These are phyloP conservation scores for Nothoprocta pentlandii DNA, from an alignment of 2,113 vertebrate species.

Conservation along the genomic window DNA sequence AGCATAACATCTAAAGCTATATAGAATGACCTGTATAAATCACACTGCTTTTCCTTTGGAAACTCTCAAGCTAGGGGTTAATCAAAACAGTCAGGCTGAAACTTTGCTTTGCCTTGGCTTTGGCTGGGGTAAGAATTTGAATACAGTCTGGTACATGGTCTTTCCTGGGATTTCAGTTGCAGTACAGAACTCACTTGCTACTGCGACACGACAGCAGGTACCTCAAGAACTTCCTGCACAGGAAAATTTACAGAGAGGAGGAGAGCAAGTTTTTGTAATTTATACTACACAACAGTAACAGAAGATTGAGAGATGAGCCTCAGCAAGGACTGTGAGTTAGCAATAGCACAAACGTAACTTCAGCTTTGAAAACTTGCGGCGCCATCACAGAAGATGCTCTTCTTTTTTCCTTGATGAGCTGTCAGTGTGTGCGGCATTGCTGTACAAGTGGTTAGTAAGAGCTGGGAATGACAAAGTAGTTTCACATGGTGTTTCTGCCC, in stretches of 20 bases:
- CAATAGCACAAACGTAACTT: neutral
- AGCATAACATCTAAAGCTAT: neutral
- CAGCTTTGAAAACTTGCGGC: constrained; percentile 19
- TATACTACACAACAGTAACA: neutral
- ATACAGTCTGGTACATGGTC: fast-evolving
- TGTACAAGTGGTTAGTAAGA: constrained; percentile 56
- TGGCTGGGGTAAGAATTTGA: neutral
- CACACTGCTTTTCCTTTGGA: neutral
- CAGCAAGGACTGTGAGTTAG: neutral
- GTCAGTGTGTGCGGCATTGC: neutral
- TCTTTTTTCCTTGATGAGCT: neutral
- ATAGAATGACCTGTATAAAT: neutral
- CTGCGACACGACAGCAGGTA: neutral
- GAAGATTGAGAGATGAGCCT: constrained; percentile 28
- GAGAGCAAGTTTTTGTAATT: constrained; percentile 7
- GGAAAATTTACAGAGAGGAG: constrained; percentile 41
- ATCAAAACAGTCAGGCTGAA: neutral
- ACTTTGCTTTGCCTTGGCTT: neutral
- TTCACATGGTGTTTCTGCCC: constrained; percentile 36
- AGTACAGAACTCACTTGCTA: neutral
- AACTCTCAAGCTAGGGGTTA: neutral
- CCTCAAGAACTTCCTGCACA: constrained; percentile 4
- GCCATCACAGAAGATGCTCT: neutral
- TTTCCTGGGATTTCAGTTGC: neutral
- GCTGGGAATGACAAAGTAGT: constrained; percentile 50